Percentiles rank a stretch among this genome's conserved stretches.
phyloP scores from a whole-genome alignment of 2,797 vertebrate genomes.

The Cercopithecus petaurista region DNA sequence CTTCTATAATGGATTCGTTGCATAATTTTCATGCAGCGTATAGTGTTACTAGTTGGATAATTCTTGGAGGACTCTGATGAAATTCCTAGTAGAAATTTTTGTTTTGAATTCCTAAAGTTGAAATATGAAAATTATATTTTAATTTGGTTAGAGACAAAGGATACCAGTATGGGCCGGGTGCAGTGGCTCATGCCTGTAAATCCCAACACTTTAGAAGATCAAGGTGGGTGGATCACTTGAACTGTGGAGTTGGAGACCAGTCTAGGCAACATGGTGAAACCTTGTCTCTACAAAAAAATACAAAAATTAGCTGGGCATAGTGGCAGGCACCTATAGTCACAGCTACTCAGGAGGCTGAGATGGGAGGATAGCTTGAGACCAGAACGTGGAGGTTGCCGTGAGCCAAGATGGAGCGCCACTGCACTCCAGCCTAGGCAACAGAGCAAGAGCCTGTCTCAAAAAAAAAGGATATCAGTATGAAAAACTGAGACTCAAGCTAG shows the following conservation, averaged over 20 bases:
- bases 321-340: background rate
- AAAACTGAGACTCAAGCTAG: background rate
- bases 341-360: background rate
- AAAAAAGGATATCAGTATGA: background rate
- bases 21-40: background rate
- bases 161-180: background rate
- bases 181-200: background rate
- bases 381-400: background rate
- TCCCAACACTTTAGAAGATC: background rate
- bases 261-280: background rate
- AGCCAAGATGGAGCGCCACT: background rate
- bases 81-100: slow-evolving; percentile 31
- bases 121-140: slow-evolving; percentile 43
- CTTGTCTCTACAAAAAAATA: background rate
- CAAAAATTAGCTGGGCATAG: background rate
- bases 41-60: background rate
- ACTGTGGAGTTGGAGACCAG: background rate
- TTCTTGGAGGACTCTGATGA: background rate
- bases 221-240: background rate
- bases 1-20: background rate
- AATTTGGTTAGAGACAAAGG: background rate
- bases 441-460: background rate
- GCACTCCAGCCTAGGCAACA: background rate
- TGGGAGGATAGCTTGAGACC: background rate
- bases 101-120: slow-evolving; percentile 50